These are phyloP conservation scores for Nannobrachium achirus DNA, from an alignment of 2,113 vertebrate species.

Conservation along the genomic window DNA sequence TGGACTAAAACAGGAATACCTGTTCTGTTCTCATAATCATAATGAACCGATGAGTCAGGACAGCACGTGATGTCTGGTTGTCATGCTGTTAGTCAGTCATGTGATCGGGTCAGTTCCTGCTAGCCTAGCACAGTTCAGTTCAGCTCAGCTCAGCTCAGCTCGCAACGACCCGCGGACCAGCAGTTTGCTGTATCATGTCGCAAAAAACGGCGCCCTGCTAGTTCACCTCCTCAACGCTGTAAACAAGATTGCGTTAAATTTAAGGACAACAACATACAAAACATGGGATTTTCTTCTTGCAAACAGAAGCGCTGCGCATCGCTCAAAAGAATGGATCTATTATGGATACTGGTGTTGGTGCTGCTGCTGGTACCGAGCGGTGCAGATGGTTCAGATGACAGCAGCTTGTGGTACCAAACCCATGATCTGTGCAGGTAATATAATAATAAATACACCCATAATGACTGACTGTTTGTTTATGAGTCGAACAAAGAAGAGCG, in stretches of 20 bases:
- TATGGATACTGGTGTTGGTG: constrained; percentile 4
- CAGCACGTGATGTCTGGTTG: constrained; percentile 3
- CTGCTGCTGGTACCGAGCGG: constrained; percentile 26
- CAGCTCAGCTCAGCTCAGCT: no score
- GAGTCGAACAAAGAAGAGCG: neutral
- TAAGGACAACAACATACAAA: neutral
- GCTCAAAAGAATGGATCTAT: constrained; percentile 3
- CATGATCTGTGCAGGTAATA: constrained; percentile 77
- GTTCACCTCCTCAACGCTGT: neutral
- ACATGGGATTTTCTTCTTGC: constrained; percentile 41
- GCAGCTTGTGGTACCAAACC: constrained; percentile 59
- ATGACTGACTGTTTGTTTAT: neutral
- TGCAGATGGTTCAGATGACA: constrained; percentile 29
- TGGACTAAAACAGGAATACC: no score
- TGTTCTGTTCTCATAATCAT: no score
- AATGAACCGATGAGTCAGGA: no score
- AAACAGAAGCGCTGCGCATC: neutral
- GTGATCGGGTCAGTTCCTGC: constrained; percentile 71
- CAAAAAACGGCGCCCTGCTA: constrained; percentile 40
- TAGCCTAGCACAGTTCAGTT: no score
- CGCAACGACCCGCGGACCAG: constrained; percentile 2
- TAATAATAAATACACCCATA: constrained; percentile 6
- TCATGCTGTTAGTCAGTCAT: constrained; percentile 71
- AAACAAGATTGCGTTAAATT: no score
- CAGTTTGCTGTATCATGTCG: constrained; percentile 65